phyloP scores from a whole-genome alignment of 2,888 invertebrate genomes.

The Andricus curvator region DNA sequence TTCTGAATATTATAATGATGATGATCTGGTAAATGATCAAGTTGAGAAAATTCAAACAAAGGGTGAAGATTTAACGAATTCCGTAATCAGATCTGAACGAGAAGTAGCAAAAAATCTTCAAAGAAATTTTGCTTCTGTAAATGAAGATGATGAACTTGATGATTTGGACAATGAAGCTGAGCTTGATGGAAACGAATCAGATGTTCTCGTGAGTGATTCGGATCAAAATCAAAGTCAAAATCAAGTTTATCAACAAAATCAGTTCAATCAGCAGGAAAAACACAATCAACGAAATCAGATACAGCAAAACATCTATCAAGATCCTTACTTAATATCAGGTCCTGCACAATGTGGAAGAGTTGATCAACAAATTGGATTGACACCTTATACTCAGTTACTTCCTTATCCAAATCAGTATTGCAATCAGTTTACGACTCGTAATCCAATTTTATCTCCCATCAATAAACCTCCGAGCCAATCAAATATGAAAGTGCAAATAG shows the following conservation, averaged over 20 bases:
- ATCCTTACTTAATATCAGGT: not conserved
- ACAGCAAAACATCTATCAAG: not conserved
- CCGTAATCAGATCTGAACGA: conserved; percentile 55
- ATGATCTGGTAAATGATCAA: conserved; percentile 44
- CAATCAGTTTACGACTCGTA: not conserved
- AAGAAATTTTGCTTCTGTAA: not conserved
- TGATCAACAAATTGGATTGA: not conserved
- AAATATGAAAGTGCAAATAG: not conserved
- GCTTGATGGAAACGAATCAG: not conserved
- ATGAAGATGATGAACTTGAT: not conserved
- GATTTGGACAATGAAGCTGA: conserved; percentile 3
- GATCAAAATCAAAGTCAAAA: not conserved
- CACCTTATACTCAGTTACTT: not conserved
- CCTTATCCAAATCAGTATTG: not conserved
- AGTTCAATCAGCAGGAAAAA: not conserved
- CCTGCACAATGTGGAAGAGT: not conserved
- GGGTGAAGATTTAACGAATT: conserved; percentile 16
- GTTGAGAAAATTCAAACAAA: conserved; percentile 48
- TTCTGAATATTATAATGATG: conserved; percentile 62
- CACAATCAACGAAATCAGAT: not conserved
- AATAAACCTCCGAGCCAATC: not conserved
- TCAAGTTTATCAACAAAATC: not conserved
- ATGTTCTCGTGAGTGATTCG: not conserved
- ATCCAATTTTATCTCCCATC: not conserved
- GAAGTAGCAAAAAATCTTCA: conserved; percentile 38